Percentiles rank a stretch among this genome's conserved stretches.
Evolutionary conservation across 2,888 invertebrate species (phyloP).

Genomic region (Sphaerophoria taeniata): DNA sequence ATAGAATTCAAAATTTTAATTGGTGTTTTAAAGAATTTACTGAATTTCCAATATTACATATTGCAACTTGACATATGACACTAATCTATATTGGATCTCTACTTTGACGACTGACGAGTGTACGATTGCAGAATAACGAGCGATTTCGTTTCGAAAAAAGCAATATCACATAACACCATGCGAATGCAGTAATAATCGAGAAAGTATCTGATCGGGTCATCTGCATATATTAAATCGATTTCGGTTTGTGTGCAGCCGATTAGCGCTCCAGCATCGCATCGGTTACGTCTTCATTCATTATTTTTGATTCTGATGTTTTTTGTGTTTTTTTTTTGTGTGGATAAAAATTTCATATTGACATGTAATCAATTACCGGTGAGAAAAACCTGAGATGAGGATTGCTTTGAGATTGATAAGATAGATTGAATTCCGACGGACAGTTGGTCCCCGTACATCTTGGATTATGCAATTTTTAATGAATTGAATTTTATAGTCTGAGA

Average conservation of each 20-base stretch:
- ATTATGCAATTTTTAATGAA: too few relatives aligned
- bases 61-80: background rate
- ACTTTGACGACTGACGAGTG: too few relatives aligned
- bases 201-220: slow-evolving; percentile 57
- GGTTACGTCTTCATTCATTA: slow-evolving; percentile 67
- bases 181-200: slow-evolving; percentile 40
- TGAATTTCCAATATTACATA: background rate
- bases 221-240: slow-evolving; percentile 57
- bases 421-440: slow-evolving; percentile 26
- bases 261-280: slow-evolving; percentile 12
- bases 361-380: slow-evolving; percentile 55
- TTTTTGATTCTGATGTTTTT: slow-evolving; percentile 4
- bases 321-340: background rate
- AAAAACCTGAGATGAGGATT: slow-evolving; percentile 26
- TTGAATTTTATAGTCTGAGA: background rate
- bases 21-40: background rate
- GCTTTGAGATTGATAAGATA: background rate
- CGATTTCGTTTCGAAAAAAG: background rate
- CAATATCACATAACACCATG: slow-evolving; percentile 30
- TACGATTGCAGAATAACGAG: too few relatives aligned
- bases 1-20: background rate
- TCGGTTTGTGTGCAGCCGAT: slow-evolving; percentile 2
- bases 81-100: background rate
- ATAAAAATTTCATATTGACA: slow-evolving; percentile 31
- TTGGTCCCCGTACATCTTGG: too few relatives aligned